Evolutionary conservation across 1,140 invertebrate species (phyloP), one percentile per base, ranked within the genome.

Genomic region (Meloidogyne exigua): DNA sequence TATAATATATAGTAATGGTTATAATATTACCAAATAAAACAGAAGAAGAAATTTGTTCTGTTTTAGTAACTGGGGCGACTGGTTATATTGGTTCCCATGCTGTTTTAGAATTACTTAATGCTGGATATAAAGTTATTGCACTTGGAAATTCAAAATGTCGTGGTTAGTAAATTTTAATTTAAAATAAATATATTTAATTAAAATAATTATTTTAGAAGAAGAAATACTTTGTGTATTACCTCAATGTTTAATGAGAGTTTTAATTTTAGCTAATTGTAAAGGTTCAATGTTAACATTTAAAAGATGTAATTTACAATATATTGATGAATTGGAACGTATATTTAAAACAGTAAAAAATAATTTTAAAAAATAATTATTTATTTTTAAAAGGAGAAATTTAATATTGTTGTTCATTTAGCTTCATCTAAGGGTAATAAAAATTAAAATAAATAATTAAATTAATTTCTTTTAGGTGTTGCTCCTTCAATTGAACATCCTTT

Each of bases 221-320:
- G 49, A 57, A 57, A 57, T n/a, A n/a, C 5, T 57, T n/a, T 57
- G 49, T 57, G 18, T 57, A n/a, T 57, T 57, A 7, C 49, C 49
- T 0, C 49, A 57, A n/a, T 57, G 49, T 57, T 57, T 57, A 57
- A 57, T 57, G 49, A 57, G 49, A 57, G 49, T 57, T n/a, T 57
- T 57, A 57, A 57, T 57, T 57, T 57, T 57, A n/a, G 49, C 49
- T 9, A 57, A 57, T 57, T 57, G 49, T n/a, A 18, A n/a, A n/a
- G 49, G 49, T n/a, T 57, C 49, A 57, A 57, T 57, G 49, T 57
- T 57, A 57, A 57, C 49, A 57, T 57, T 57, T 57, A 57, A 57
- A 57, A 18, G 49, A n/a, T 57, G 49, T 57, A 57, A 57, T 57
- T 57, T 57, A 57, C 49, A 57, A 57, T n/a, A 57, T 57, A 57